Percentiles rank a stretch among this genome's conserved stretches.
Conservation (phyloP, 2,113 vertebrate genomes). For the Sinocyclocheilus grahami region DNA sequence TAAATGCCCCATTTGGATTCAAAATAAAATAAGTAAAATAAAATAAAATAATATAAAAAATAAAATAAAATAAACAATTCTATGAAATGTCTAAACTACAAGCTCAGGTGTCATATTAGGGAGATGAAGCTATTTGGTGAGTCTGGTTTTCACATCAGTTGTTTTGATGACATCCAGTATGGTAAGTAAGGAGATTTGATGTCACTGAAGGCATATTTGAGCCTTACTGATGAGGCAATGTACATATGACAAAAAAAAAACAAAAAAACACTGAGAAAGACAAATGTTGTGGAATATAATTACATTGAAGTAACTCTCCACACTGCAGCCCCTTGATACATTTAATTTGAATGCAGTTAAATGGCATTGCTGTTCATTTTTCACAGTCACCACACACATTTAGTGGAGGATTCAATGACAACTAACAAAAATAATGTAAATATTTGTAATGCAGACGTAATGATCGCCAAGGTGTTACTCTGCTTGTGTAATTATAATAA, state of each 20-base stretch:
- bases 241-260: not conserved
- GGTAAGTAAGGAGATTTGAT: not conserved
- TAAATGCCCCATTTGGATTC: not conserved
- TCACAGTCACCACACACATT: not conserved
- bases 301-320: not conserved
- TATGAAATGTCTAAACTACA: not conserved
- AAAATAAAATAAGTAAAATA: not conserved
- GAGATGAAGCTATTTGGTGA: not conserved
- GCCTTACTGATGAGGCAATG: not conserved
- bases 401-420: not conserved
- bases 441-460: conserved; percentile 44
- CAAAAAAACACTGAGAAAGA: not conserved
- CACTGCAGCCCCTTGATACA: not conserved
- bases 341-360: not conserved
- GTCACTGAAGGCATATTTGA: not conserved
- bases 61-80: not conserved
- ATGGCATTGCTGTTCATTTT: not conserved
- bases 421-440: not conserved
- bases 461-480: conserved; percentile 22
- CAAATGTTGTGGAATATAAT: not conserved
- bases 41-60: not conserved
- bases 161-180: not conserved
- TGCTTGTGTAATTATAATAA: conserved; percentile 25
- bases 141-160: not conserved
- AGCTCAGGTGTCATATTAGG: not conserved